Evolutionary conservation across 2,797 vertebrate genomes (phyloP), one percentile per base, ranked within the genome.

Genomic region (Anableps anableps): DNA sequence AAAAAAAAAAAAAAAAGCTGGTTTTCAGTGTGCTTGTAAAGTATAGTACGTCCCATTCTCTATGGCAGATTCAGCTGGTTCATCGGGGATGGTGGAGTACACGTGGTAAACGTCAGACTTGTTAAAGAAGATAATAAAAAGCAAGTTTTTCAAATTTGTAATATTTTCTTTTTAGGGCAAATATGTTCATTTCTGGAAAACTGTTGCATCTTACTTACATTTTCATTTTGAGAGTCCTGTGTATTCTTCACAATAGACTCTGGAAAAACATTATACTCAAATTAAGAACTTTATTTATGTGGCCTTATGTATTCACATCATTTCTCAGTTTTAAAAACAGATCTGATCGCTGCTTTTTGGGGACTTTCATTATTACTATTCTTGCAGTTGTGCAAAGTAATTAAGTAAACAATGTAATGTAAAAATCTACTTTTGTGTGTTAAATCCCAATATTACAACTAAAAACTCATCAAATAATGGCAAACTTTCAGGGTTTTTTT

Each of bases 71-170:
- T n/a, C 64, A 14, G 14, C 14, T 8, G 36, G 64, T 23, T 71
- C 76, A 2, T 78, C 76, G 34, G 19, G 11, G 76, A 78, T 55
- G n/a, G 66, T 55, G 17, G 66, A 3, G 38, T 78, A 78, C 2
- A 78, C 10, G 17, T 78, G 76, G 76, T 78, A 71, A 23, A 55
- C 21, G 2, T 45, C 66, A 16, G 38, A 3, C 76, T 78, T 21
- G 38, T 43, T 29, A 72, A 55, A 41, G 26, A 55, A 38, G 53
- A 31, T 21, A 31, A 31, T 21, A 6, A 62, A 43, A 14, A 47
- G 45, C 13, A 50, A 50, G 4, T 0, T 3, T 19, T 50, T 48
- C 19, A 17, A 50, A 50, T 50, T 50, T 50, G 14, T 13, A n/a
- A 68, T 0, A 47, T 29, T 31, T 62, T 48, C 17, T 5, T 23